Evolutionary conservation across 2,113 vertebrate genomes (phyloP), one percentile per base, ranked within the genome.

Genomic region (Hypocryptadius cinnamomeus): DNA sequence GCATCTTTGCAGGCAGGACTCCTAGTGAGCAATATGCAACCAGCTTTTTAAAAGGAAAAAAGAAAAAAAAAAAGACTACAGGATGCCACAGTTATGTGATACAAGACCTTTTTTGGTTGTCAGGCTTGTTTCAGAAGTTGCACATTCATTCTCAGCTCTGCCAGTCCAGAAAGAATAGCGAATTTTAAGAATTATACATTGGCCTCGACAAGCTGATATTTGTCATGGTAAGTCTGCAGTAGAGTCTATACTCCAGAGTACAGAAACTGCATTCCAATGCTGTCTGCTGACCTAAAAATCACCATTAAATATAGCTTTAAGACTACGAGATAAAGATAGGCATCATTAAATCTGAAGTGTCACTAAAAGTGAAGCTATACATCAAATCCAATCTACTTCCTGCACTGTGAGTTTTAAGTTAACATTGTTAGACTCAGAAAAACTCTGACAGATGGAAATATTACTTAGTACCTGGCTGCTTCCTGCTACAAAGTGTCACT

Each of bases 71-170:
- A 47, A n/a, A 57, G 1, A 11, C 71, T 85, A 90, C 87, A 94
- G 92, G 87, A 95, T 90, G 82, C 87, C 79, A 96, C 79, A 74
- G 88, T 88, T 93, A 77, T 18, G 39, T 37, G 76, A 71, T 48
- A 92, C 60, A 90, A 86, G 85, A 81, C 92, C 93, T 94, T 94
- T 95, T 95, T 94, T 88, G 79, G 85, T 81, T 60, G 76, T 88
- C 85, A 74, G 47, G 56, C 42, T 94, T 10, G n/a, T n/a, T n/a
- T n/a, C n/a, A n/a, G n/a, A n/a, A n/a, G n/a, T n/a, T n/a, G n/a
- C n/a, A n/a, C n/a, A n/a, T n/a, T n/a, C n/a, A 20, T 57, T 92
- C 51, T 56, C 72, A 74, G 77, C 69, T 86, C 83, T 50, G 40
- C 15, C 61, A 73, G 50, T 44, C 31, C 72, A 94, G 44, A 92